Evolutionary conservation across 64 coral and sea anemone genomes (phyloP).

Genomic region (Porites lutea): DNA sequence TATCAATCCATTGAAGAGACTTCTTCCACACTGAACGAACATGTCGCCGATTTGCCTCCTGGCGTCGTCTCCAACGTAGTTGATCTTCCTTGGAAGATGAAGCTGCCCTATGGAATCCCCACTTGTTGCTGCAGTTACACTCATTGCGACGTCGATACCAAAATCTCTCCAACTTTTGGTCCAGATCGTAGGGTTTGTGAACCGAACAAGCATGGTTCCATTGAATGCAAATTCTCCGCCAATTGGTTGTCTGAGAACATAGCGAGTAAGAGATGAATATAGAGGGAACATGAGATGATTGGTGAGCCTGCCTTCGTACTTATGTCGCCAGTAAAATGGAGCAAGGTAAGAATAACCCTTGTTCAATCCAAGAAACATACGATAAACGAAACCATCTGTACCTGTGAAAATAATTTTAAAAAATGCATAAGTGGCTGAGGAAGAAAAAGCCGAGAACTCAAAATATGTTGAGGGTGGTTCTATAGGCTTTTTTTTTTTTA

Average conservation of each 20-base stretch:
- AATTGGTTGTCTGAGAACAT: conserved; percentile 61
- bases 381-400: conserved; percentile 23
- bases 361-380: conserved; percentile 45
- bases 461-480: too few relatives aligned
- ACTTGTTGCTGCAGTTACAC: neutral
- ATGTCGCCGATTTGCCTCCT: conserved; percentile 8
- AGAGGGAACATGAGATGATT: conserved; percentile 41
- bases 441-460: too few relatives aligned
- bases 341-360: conserved; percentile 52
- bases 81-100: neutral
- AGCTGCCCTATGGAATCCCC: neutral
- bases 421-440: neutral
- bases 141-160: conserved; percentile 12
- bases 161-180: conserved; percentile 19
- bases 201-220: neutral
- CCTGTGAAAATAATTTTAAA: neutral
- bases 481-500: too few relatives aligned
- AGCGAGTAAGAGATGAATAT: conserved; percentile 16
- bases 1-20: conserved; percentile 6
- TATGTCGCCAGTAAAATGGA: conserved; percentile 43
- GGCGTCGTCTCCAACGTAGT: conserved; percentile 21
- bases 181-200: conserved; percentile 2
- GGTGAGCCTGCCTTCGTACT: conserved; percentile 65
- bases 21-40: neutral
- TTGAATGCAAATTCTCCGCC: conserved; percentile 70